These are phyloP conservation scores for Hecatera dysodea DNA, from an alignment of 2,888 invertebrate genomes.

Conservation along the genomic window DNA sequence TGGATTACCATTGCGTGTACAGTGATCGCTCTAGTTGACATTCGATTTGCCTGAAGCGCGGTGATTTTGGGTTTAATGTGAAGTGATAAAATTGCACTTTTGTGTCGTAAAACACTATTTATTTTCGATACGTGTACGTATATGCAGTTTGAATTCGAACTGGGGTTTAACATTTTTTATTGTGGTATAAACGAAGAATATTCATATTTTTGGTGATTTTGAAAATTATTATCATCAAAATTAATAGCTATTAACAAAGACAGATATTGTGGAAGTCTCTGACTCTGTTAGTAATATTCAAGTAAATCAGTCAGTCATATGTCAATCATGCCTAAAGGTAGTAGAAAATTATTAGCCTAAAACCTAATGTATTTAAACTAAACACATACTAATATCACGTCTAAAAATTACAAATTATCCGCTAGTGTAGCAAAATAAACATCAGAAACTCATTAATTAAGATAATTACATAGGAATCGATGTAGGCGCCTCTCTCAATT, in stretches of 20 bases:
- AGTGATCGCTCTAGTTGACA: constrained; percentile 36
- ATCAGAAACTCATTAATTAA: constrained; percentile 40
- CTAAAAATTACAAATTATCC: constrained; percentile 16
- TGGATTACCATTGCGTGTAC: constrained; percentile 54
- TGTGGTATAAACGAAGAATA: background rate
- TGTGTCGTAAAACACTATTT: constrained; percentile 8
- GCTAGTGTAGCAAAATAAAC: constrained; percentile 9
- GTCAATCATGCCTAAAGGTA: too few species aligned
- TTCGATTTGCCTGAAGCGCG: constrained; percentile 33
- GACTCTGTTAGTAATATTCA: too few species aligned
- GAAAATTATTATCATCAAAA: background rate
- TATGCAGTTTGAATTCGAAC: background rate
- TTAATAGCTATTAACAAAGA: too few species aligned
- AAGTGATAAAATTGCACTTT: constrained; percentile 12
- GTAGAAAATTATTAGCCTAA: background rate
- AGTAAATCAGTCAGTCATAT: too few species aligned
- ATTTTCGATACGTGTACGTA: background rate
- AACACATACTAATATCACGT: background rate
- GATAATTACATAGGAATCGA: constrained; percentile 41
- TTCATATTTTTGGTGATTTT: background rate
- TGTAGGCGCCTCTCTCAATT: constrained; percentile 17
- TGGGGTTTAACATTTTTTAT: background rate
- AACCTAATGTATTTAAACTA: background rate
- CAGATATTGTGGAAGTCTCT: too few species aligned
- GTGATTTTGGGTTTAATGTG: constrained; percentile 30